These are phyloP conservation scores for Chirona hameri DNA, from an alignment of 2,888 invertebrate species.

Conservation along the genomic window DNA sequence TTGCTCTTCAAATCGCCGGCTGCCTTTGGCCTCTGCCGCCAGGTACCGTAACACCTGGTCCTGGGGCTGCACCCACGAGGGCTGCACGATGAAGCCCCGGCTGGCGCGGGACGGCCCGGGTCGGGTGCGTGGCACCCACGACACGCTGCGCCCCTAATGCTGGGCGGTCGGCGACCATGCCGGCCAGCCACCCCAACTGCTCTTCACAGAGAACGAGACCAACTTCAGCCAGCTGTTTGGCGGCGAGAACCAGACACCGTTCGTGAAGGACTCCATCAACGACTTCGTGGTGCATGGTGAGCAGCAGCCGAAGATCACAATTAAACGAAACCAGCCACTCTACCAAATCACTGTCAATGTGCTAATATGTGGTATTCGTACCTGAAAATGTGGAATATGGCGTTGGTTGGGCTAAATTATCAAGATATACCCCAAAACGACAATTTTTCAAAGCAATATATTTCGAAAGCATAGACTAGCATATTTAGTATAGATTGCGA, in stretches of 20 bases:
- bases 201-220: conserved; percentile 48
- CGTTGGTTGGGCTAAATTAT: too few species aligned
- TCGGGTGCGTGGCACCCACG: conserved; percentile 43
- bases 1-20: too few species aligned
- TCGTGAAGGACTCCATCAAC: conserved; percentile 22
- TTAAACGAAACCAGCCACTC: too few species aligned
- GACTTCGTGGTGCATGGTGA: background rate
- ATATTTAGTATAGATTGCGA: too few species aligned
- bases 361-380: too few species aligned
- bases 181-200: conserved; percentile 40
- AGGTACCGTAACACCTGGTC: conserved; percentile 43
- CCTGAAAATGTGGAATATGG: too few species aligned
- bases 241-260: conserved; percentile 32
- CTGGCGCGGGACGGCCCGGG: conserved; percentile 39
- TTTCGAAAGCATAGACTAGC: too few species aligned
- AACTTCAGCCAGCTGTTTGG: conserved; percentile 43
- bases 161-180: conserved; percentile 36
- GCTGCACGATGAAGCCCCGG: conserved; percentile 43
- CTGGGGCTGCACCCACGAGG: conserved; percentile 45
- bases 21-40: background rate
- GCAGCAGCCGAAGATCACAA: too few species aligned
- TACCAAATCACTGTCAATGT: too few species aligned
- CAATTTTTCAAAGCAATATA: too few species aligned
- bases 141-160: conserved; percentile 41
- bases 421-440: too few species aligned